phyloP scores from a whole-genome alignment of 92 coral and sea anemone genomes.

The Epizoanthus rinbou region DNA sequence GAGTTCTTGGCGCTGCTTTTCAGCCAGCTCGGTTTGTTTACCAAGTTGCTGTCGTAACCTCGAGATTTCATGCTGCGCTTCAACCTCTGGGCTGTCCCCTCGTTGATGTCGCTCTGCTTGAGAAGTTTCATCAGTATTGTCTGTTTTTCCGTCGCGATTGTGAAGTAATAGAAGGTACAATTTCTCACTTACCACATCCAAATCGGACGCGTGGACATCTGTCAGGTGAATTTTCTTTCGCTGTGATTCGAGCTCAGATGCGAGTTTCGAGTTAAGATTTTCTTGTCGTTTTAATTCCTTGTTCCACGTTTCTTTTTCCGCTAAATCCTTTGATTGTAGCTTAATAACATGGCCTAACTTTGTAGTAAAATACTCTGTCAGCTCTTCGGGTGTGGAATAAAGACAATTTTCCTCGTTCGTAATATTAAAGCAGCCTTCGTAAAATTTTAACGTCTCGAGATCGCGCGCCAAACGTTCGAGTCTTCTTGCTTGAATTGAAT shows the following conservation, averaged over 20 bases:
- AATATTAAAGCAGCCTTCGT: conserved; percentile 48
- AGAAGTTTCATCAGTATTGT: conserved; percentile 4
- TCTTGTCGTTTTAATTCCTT: conserved; percentile 55
- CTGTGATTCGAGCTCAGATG: conserved; percentile 49
- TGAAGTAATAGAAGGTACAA: conserved; percentile 45
- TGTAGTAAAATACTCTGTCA: conserved; percentile 54
- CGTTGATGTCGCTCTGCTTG: conserved; percentile 34
- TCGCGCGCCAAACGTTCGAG: conserved; percentile 65
- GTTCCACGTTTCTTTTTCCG: conserved; percentile 35
- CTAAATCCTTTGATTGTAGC: conserved; percentile 68
- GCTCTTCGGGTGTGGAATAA: conserved; percentile 67
- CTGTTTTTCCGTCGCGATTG: conserved; percentile 37
- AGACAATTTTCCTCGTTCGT: conserved; percentile 61
- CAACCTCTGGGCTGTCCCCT: not conserved
- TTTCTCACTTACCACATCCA: conserved; percentile 67
- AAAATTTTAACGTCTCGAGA: conserved; percentile 55
- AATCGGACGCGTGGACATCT: conserved; percentile 62
- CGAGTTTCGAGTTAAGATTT: conserved; percentile 41
- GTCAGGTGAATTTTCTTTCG: conserved; percentile 50
- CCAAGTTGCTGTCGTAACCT: conserved; percentile 50
- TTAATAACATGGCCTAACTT: conserved; percentile 60
- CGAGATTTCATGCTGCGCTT: conserved; percentile 4
- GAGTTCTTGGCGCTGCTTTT: conserved; percentile 61
- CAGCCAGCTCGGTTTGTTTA: conserved; percentile 64
- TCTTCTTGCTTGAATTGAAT: conserved; percentile 58